Conservation (phyloP, 1,140 invertebrate genomes). For the Tyrophagus putrescentiae region DNA sequence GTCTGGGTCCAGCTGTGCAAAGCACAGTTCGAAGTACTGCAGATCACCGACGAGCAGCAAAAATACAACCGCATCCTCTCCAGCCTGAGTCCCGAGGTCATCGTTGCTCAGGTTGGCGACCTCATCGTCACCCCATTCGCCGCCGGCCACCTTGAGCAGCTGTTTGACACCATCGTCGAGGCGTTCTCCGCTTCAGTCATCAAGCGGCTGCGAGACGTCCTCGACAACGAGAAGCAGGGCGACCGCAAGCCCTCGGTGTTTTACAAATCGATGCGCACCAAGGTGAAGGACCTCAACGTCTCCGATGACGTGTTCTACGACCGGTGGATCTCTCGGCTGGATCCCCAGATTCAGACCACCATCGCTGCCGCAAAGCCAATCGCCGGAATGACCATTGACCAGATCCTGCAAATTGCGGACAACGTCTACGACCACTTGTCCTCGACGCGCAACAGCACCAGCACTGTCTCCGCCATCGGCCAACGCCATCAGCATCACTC, state of each 20-base stretch:
- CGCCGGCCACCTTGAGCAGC: too few relatives aligned
- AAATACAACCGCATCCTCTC: too few relatives aligned
- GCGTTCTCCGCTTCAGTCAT: background rate
- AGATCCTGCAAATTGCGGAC: background rate
- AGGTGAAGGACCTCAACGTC: background rate
- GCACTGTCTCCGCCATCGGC: background rate
- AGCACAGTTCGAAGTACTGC: too few relatives aligned
- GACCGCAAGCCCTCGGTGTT: background rate
- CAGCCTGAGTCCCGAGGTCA: too few relatives aligned
- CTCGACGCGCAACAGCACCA: background rate
- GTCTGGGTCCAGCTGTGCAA: too few relatives aligned
- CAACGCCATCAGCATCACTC: too few relatives aligned
- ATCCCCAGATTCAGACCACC: background rate
- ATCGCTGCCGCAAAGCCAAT: background rate
- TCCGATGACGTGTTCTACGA: background rate
- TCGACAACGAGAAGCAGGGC: background rate
- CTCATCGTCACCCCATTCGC: too few relatives aligned
- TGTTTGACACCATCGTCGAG: too few relatives aligned
- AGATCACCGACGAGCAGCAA: too few relatives aligned
- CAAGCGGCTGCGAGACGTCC: background rate
- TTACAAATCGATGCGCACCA: background rate
- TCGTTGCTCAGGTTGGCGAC: too few relatives aligned
- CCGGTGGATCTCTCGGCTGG: background rate
- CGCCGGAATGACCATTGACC: background rate
- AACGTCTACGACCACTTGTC: background rate